phyloP scores from a whole-genome alignment of 1,140 invertebrate species.

The Nephila pilipes region DNA sequence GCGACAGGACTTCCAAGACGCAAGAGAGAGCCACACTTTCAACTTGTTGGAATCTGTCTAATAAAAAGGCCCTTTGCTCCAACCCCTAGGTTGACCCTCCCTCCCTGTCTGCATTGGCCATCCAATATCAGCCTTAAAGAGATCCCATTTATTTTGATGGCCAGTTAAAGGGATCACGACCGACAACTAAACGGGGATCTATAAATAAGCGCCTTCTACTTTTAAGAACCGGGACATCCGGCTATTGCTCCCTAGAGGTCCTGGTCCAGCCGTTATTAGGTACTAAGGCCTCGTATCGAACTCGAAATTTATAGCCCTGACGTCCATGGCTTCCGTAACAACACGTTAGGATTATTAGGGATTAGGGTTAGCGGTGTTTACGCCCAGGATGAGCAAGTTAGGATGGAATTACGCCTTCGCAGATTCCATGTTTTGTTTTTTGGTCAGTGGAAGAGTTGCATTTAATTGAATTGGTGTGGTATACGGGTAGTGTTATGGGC shows the following conservation, averaged over 20 bases:
- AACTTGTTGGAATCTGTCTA: slow-evolving; percentile 52
- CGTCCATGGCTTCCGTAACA: slow-evolving; percentile 53
- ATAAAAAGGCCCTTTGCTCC: slow-evolving; percentile 6
- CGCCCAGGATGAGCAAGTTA: slow-evolving; percentile 31
- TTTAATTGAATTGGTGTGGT: slow-evolving; percentile 16
- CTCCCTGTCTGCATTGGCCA: not conserved
- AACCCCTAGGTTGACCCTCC: not conserved
- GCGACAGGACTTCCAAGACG: not conserved
- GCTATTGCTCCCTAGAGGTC: slow-evolving; percentile 56
- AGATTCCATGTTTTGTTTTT: not conserved
- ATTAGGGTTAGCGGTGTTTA: slow-evolving; percentile 64
- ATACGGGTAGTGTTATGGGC: not conserved
- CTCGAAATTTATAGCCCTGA: slow-evolving; percentile 40
- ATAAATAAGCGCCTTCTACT: slow-evolving; percentile 60
- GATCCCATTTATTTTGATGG: slow-evolving; percentile 67
- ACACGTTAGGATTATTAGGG: slow-evolving; percentile 62
- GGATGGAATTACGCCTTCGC: not conserved
- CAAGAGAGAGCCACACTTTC: not conserved
- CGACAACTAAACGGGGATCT: slow-evolving; percentile 67
- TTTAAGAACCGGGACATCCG: slow-evolving; percentile 50
- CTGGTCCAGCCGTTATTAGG: slow-evolving; percentile 34
- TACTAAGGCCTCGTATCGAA: slow-evolving; percentile 40
- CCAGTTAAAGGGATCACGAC: slow-evolving; percentile 66
- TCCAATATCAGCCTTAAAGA: slow-evolving; percentile 33
- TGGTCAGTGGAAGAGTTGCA: not conserved